Evolutionary conservation across 1,140 invertebrate genomes (phyloP).

Genomic region (Paralvinella palmiformis): DNA sequence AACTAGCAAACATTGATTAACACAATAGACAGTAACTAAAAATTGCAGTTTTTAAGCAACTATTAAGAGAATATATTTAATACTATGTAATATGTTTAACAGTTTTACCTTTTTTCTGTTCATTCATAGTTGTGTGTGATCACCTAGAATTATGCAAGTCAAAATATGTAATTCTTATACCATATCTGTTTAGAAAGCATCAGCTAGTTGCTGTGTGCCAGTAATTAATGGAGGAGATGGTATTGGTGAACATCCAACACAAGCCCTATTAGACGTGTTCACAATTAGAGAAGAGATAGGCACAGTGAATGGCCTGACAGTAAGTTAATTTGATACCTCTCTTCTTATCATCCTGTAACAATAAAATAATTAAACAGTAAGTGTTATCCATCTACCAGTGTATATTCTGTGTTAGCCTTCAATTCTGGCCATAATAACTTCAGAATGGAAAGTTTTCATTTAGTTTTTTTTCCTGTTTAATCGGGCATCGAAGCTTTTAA

Average conservation of each 20-base stretch:
- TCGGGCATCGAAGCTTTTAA: too few species aligned
- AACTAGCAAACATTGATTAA: constrained; percentile 37
- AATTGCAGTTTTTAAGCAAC: background rate
- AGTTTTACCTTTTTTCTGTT: too few species aligned
- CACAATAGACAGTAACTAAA: background rate
- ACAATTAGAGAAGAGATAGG: constrained; percentile 98
- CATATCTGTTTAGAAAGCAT: background rate
- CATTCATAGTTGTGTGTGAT: background rate
- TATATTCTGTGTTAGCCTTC: too few species aligned
- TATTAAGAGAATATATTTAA: constrained; percentile 8
- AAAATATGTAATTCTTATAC: too few species aligned
- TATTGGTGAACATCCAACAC: constrained; percentile 95
- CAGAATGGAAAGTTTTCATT: too few species aligned
- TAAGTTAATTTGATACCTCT: constrained; percentile 26
- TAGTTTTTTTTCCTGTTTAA: too few species aligned
- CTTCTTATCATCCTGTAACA: too few species aligned
- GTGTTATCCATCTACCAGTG: too few species aligned
- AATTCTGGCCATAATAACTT: too few species aligned
- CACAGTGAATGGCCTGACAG: constrained; percentile 91
- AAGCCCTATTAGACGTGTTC: constrained; percentile 94
- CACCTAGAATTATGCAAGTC: too few species aligned
- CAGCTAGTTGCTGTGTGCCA: constrained; percentile 52
- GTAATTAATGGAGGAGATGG: constrained; percentile 98
- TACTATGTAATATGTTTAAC: constrained; percentile 8
- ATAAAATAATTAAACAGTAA: too few species aligned